A percentile compares a stretch with the other conserved stretches of the same genome.
These are phyloP conservation scores for Danaus chrysippus DNA, from an alignment of 2,888 invertebrate species.

Conservation along the genomic window DNA sequence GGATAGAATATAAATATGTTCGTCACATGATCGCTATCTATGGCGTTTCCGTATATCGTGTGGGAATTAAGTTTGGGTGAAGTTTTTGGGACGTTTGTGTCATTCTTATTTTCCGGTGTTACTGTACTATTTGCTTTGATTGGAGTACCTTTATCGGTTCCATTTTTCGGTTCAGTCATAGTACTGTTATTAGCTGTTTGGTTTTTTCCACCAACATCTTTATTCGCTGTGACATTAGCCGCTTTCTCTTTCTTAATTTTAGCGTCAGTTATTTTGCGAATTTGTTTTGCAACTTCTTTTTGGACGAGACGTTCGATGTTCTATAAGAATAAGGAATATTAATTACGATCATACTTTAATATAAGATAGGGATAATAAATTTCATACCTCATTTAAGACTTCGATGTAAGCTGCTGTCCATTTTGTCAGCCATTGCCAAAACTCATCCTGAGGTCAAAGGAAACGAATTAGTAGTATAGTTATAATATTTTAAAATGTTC, in stretches of 20 bases:
- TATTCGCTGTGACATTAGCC: slow-evolving; percentile 1
- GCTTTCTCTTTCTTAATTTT: neutral
- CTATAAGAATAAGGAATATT: slow-evolving; percentile 15
- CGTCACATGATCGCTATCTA: slow-evolving; percentile 51
- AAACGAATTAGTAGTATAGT: neutral
- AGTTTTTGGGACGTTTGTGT: slow-evolving; percentile 7
- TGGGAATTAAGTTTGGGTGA: slow-evolving; percentile 36
- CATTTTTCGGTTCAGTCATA: neutral
- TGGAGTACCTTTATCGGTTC: neutral
- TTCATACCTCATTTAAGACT: slow-evolving; percentile 27
- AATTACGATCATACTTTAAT: slow-evolving; percentile 5
- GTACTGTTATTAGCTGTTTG: neutral
- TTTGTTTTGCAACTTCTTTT: slow-evolving; percentile 26
- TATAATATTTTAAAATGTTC: too few relatives aligned
- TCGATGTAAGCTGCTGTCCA: slow-evolving; percentile 32
- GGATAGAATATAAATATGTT: slow-evolving; percentile 56
- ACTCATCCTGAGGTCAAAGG: slow-evolving; percentile 30
- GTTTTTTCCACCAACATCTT: neutral
- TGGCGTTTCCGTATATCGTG: slow-evolving; percentile 46
- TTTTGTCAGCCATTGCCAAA: slow-evolving; percentile 34
- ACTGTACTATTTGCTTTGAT: neutral
- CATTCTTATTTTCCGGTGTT: neutral
- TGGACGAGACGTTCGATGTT: slow-evolving; percentile 22
- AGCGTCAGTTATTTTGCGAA: neutral
- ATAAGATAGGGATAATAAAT: neutral